Conservation (phyloP, 2,797 vertebrate species). For the Urophycis tenuis region DNA sequence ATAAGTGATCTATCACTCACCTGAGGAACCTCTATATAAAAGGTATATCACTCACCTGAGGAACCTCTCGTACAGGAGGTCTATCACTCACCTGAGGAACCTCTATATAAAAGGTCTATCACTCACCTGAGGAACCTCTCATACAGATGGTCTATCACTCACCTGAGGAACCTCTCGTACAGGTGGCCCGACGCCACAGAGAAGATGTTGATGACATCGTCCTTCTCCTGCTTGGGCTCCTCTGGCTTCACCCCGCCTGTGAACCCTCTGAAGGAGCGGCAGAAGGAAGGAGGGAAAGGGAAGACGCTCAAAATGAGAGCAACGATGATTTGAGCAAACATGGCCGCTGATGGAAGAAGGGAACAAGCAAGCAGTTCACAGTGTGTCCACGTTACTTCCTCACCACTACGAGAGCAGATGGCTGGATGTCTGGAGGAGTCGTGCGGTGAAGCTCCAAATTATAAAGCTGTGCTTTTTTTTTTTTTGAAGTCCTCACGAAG, state of each 20-base stretch:
- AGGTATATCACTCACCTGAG: slow-evolving; percentile 65
- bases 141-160: slow-evolving; percentile 91
- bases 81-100: slow-evolving; percentile 65
- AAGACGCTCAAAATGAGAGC: too few relatives aligned
- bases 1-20: background rate
- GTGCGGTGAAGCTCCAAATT: too few relatives aligned
- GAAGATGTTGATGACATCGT: slow-evolving; percentile 88
- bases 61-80: background rate
- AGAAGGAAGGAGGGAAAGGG: slow-evolving; percentile 13
- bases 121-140: slow-evolving; percentile 87
- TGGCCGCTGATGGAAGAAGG: too few relatives aligned
- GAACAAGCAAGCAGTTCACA: too few relatives aligned
- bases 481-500: too few relatives aligned
- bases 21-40: background rate
- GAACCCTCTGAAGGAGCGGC: slow-evolving; percentile 84
- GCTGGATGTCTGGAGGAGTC: too few relatives aligned
- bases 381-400: too few relatives aligned
- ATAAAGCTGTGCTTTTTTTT: too few relatives aligned
- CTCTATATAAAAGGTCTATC: background rate
- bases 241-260: slow-evolving; percentile 83
- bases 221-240: slow-evolving; percentile 79
- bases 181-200: slow-evolving; percentile 96
- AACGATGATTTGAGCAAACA: background rate
- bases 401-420: too few relatives aligned
- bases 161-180: slow-evolving; percentile 95